phyloP scores from a whole-genome alignment of 2,888 invertebrate species.

The Idaea aversata region DNA sequence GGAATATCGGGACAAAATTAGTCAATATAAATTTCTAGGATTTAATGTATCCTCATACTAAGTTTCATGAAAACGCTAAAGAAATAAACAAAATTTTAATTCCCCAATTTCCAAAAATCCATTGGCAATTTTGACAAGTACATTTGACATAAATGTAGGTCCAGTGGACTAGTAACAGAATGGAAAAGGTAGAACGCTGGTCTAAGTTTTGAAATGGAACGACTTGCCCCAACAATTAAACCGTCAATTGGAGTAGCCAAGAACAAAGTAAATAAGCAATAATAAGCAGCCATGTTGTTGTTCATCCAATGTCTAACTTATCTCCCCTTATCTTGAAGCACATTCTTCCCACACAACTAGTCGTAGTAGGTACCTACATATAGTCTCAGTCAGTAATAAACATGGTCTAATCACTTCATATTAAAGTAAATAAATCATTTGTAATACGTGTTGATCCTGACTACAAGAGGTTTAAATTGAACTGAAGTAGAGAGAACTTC shows the following conservation, averaged over 20 bases:
- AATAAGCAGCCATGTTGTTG: not conserved
- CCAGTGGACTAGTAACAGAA: no score
- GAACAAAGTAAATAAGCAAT: not conserved
- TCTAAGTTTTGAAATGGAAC: no score
- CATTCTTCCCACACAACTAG: not conserved
- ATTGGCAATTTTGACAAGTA: no score
- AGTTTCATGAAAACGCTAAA: no score
- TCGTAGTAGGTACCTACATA: not conserved
- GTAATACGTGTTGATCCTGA: conserved; percentile 1
- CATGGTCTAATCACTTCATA: not conserved
- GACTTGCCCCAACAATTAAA: no score
- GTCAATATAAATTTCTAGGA: no score
- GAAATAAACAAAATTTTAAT: no score
- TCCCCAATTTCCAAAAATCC: no score
- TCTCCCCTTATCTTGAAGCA: not conserved
- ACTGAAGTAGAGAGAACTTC: not conserved
- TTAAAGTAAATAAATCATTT: not conserved
- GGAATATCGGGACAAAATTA: no score
- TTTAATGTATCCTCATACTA: no score
- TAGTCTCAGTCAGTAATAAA: not conserved
- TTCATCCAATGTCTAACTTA: not conserved
- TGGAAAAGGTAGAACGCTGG: no score
- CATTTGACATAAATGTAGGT: no score
- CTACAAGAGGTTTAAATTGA: not conserved
- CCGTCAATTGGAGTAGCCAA: not conserved